Base-by-base conservation (phyloP, 2,797 vertebrate species). In the Alca torda region DNA sequence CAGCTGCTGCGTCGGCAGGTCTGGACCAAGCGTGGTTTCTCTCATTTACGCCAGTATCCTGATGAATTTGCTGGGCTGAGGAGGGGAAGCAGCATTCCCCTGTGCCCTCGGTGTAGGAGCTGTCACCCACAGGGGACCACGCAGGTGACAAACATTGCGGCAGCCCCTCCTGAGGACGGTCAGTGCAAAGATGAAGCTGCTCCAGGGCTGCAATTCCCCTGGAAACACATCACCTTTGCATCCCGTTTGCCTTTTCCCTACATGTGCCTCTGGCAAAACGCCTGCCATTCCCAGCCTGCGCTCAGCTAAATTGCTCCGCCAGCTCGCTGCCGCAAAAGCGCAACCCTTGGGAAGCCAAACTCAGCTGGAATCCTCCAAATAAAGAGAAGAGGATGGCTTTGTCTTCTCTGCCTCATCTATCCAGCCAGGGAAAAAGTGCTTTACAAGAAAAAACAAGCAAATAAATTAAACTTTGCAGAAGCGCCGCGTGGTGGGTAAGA, bases 51-150 rank as follows among this genome's bases (percentile, higher is more conserved):
- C 37, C 63, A 21, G 15, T 35, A 30, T 25, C 74, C 84, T 41
- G 35, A 18, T 28, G 57, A 65, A 16, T 46, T 35, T 16, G 11
- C 12, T 4, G 13, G 45, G 43, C 30, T 33, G 20, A 43, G 86
- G 21, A 59, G 28, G 45, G 43, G 45, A 57, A 64, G 39, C 31
- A 50, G 41, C 35, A 15, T 74, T n/a, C n/a, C n/a, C 13, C 24
- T 0, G 0, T 16, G 54, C 41, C 50, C 50, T 65, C 0, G 0
- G 39, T 6, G 26, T 2, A 56, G 23, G 33, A 84, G 68, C 9
- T 41, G 57, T 26, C 25, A 37, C 54, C 57, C 5, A 0, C 18
- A 26, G 30, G 60, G 37, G 48, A 60, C 48, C 4, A 3, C 6
- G 2, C 39, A 37, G 60, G 70, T 41, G 93, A 56, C 63, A 72